phyloP scores from a whole-genome alignment of 64 coral and sea anemone species.

The Porites lutea region DNA sequence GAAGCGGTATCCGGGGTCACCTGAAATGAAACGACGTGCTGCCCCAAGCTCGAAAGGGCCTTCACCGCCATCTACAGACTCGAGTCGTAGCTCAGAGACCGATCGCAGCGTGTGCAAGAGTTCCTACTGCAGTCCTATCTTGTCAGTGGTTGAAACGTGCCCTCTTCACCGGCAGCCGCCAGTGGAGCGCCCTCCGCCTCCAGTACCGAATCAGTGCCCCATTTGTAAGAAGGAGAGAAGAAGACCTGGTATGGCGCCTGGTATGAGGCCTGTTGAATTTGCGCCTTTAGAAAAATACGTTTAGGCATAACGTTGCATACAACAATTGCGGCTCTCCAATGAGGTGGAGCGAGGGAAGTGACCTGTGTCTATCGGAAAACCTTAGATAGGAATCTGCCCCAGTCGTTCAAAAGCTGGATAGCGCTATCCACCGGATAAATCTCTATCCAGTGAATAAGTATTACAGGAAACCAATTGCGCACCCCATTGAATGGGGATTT shows the following conservation, averaged over 20 bases:
- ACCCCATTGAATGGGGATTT: too few relatives aligned
- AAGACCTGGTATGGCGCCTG: constrained; percentile 37
- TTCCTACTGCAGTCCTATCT: constrained; percentile 88
- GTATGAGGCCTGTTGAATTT: constrained; percentile 51
- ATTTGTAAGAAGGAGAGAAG: constrained; percentile 80
- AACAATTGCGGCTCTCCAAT: neutral
- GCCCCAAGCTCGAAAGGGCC: neutral
- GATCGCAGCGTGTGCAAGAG: constrained; percentile 24
- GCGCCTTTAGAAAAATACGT: constrained; percentile 81
- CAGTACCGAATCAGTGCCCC: constrained; percentile 70
- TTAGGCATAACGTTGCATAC: neutral
- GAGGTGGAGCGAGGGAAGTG: too few relatives aligned
- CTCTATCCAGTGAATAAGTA: too few relatives aligned
- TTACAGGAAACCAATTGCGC: too few relatives aligned
- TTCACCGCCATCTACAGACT: constrained; percentile 2
- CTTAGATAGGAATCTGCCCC: too few relatives aligned
- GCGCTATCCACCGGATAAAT: too few relatives aligned
- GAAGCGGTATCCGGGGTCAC: constrained; percentile 5
- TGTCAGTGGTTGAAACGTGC: constrained; percentile 77
- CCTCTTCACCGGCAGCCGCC: constrained; percentile 67
- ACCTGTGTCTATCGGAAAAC: neutral
- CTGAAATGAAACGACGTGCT: neutral
- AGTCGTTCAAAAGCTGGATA: too few relatives aligned
- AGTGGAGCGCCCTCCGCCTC: constrained; percentile 20
- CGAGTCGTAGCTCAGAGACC: constrained; percentile 26